A percentile compares a stretch with the other conserved stretches of the same genome.
phyloP scores from a whole-genome alignment of 2,797 vertebrate species.

The Anomalospiza imberbis region DNA sequence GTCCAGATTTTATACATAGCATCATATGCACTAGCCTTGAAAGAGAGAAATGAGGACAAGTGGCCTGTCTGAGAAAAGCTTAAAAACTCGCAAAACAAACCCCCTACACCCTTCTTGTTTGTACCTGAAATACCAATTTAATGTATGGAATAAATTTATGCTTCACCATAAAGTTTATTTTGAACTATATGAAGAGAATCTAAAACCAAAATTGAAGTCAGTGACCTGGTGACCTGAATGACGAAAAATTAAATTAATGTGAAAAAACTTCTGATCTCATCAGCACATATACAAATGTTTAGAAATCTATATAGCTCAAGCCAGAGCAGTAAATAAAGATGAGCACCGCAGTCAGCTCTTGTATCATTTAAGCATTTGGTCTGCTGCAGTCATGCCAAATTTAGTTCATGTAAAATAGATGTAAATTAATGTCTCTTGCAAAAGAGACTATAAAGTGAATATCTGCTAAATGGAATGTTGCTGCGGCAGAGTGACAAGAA shows the following conservation, averaged over 20 bases:
- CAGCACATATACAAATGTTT: constrained; percentile 28
- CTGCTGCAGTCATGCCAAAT: constrained; percentile 48
- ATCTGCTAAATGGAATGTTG: neutral
- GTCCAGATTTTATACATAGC: neutral
- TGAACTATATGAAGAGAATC: neutral
- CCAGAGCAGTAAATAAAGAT: constrained; percentile 42
- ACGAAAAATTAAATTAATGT: neutral
- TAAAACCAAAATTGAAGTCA: neutral
- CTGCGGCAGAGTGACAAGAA: neutral
- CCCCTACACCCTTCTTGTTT: neutral
- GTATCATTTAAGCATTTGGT: constrained; percentile 49
- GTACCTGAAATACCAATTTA: neutral
- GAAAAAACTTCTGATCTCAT: neutral
- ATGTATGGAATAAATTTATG: neutral
- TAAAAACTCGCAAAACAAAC: neutral
- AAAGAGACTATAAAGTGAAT: constrained; percentile 24
- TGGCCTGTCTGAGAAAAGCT: neutral
- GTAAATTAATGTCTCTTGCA: constrained; percentile 48
- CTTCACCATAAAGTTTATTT: neutral
- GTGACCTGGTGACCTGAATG: neutral
- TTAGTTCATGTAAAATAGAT: constrained; percentile 58
- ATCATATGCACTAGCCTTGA: neutral
- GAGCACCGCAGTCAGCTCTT: neutral
- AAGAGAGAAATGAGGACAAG: neutral
- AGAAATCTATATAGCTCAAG: constrained; percentile 14